Evolutionary conservation across 2,113 vertebrate species (phyloP), one percentile per base, ranked within the genome.

Genomic region (Caloenas nicobarica): DNA sequence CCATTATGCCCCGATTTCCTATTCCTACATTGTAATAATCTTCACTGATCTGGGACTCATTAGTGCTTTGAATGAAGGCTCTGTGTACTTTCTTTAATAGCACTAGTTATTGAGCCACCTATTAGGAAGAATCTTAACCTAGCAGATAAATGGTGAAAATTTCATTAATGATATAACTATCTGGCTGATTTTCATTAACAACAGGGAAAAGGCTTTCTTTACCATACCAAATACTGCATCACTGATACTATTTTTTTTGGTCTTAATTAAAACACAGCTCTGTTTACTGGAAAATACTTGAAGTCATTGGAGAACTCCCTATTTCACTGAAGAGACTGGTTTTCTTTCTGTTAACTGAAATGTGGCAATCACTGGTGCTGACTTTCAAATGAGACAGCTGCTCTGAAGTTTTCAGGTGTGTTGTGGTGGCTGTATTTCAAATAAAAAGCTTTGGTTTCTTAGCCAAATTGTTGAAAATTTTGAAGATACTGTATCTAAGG

Each of bases 1-100:
- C 48, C 22, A 5, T 81, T 74, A 21, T 11, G 18, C 8, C 21
- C 22, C 2, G 6, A 74, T 31, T 64, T 9, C 22, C 29, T 78
- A 2, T 76, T 81, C 54, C 36, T 91, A 57, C 33, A 44, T 28
- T 23, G 38, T 61, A 86, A 44, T 61, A 86, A 44, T 74, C 10
- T 57, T 71, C 79, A 48, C 80, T 78, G 34, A 68, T 89, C 78
- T 68, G 81, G 34, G 86, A 64, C 42, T 96, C 86, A 95, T 93
- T 88, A 81, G 48, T 36, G 38, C 38, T 90, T 92, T 81, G 81
- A 91, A 74, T 95, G 87, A 84, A 92, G 16, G 31, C 57, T 93
- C 33, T 83, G 13, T 1, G 1, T 81, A 10, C 11, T 62, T 82
- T 42, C 50, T 58, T 90, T 81, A 83, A 81, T 62, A 66, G 71